Evolutionary conservation across 1,140 invertebrate genomes (phyloP).

Genomic region (Lanistes nyassanus): DNA sequence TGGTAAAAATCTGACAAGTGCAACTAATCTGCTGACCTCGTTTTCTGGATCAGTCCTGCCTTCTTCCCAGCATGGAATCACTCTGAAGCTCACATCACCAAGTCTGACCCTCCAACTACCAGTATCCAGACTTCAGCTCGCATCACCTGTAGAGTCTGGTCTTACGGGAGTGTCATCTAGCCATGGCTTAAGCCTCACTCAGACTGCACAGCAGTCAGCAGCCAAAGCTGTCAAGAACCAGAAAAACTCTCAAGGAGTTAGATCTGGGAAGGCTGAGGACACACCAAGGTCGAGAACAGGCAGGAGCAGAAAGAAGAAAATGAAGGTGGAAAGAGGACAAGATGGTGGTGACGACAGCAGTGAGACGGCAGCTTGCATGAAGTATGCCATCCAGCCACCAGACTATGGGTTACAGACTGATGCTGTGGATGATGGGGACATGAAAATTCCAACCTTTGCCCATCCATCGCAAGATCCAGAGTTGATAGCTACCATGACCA

Average conservation of each 20-base stretch:
- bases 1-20: no score
- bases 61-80: no score
- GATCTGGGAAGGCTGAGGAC: neutral
- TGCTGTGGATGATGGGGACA: slow-evolving; percentile 15
- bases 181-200: neutral
- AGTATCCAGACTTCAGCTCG: no score
- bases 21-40: no score
- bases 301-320: slow-evolving; percentile 28
- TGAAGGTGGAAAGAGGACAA: slow-evolving; percentile 20
- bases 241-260: neutral
- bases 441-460: slow-evolving; percentile 23
- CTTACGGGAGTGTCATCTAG: neutral
- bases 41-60: no score
- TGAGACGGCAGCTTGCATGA: slow-evolving; percentile 1
- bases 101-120: no score
- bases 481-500: neutral
- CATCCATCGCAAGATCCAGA: slow-evolving; percentile 15
- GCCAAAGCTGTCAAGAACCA: neutral
- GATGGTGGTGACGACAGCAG: neutral
- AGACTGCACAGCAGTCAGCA: neutral
- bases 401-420: slow-evolving; percentile 26
- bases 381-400: slow-evolving; percentile 18
- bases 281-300: neutral
- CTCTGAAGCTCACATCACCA: no score
- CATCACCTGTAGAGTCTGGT: neutral